These are phyloP conservation scores for Phenganax marumi DNA, from an alignment of 92 coral and sea anemone genomes.

Conservation along the genomic window DNA sequence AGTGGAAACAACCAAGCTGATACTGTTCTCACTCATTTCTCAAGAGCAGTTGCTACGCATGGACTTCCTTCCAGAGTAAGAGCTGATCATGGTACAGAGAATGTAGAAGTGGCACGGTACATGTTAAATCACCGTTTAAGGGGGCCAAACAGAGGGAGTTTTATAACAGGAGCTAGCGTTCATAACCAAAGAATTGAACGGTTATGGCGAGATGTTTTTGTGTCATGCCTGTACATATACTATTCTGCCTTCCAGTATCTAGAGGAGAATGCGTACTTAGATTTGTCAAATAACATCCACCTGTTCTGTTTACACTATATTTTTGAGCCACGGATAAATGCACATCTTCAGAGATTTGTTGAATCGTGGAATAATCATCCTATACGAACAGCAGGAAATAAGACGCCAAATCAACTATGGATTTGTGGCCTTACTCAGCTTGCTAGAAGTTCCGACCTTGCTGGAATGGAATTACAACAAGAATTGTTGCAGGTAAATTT, in stretches of 20 bases:
- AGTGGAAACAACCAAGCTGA: conserved; percentile 13
- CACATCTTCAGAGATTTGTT: conserved; percentile 43
- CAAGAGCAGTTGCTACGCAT: no score
- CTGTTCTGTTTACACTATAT: conserved; percentile 61
- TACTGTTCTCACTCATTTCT: no score
- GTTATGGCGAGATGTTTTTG: conserved; percentile 43
- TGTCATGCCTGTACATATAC: conserved; percentile 54
- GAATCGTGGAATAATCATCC: conserved; percentile 57
- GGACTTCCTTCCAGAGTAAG: no score
- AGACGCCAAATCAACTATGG: conserved; percentile 66
- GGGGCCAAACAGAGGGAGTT: not conserved
- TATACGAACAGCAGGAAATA: conserved; percentile 51
- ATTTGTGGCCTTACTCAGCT: conserved; percentile 52
- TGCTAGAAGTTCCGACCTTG: conserved; percentile 50
- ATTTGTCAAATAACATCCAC: conserved; percentile 49
- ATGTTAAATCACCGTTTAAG: conserved; percentile 13
- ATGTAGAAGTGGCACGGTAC: conserved; percentile 4
- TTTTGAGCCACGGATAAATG: conserved; percentile 56
- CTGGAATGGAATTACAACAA: conserved; percentile 32
- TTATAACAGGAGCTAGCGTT: conserved; percentile 41
- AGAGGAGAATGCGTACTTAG: conserved; percentile 58
- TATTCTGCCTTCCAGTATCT: conserved; percentile 56
- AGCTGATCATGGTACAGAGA: conserved; percentile 7
- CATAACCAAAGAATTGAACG: conserved; percentile 39
- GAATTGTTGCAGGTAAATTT: conserved; percentile 26